Percentiles rank a stretch among this genome's conserved stretches.
Conservation (phyloP, 2,797 vertebrate genomes). For the Protonibea diacanthus region DNA sequence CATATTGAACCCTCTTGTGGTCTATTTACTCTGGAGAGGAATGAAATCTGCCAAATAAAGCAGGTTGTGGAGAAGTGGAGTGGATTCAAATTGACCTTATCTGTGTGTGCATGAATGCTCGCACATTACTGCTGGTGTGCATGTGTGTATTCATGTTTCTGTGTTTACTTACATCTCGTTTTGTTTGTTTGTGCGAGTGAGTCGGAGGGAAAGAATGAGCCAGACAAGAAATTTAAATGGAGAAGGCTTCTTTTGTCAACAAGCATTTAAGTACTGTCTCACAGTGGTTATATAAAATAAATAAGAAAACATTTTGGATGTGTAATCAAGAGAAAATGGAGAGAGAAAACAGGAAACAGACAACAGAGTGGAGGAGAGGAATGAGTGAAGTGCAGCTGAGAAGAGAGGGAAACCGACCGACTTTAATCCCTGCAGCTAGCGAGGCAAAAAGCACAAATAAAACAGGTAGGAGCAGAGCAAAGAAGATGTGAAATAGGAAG, state of each 20-base stretch:
- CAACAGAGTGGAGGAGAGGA: conserved; percentile 9
- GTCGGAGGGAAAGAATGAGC: neutral
- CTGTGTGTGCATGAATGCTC: conserved; percentile 28
- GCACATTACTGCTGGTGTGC: conserved; percentile 5
- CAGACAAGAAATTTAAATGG: conserved; percentile 2
- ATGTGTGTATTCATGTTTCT: conserved; percentile 12
- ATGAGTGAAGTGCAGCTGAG: conserved; percentile 21
- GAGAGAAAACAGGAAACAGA: conserved; percentile 12
- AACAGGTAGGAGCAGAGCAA: conserved; percentile 36
- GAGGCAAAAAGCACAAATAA: conserved; percentile 40
- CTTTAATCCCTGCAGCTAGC: conserved; percentile 54
- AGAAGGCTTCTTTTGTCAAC: conserved; percentile 25
- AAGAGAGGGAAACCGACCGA: conserved; percentile 13
- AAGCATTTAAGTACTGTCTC: conserved; percentile 11
- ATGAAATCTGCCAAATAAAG: conserved; percentile 37
- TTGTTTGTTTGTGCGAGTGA: conserved; percentile 3
- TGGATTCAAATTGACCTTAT: conserved; percentile 43
- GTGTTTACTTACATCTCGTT: conserved; percentile 31
- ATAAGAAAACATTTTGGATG: neutral
- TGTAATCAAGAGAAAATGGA: conserved; percentile 23
- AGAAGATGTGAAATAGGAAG: conserved; percentile 40
- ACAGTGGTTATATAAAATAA: conserved; percentile 19
- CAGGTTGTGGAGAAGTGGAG: conserved; percentile 37
- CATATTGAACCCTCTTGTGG: conserved; percentile 12
- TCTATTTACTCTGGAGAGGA: conserved; percentile 32